Base-by-base conservation (phyloP, 2,888 invertebrate species). In the Synergus laeviventris region DNA sequence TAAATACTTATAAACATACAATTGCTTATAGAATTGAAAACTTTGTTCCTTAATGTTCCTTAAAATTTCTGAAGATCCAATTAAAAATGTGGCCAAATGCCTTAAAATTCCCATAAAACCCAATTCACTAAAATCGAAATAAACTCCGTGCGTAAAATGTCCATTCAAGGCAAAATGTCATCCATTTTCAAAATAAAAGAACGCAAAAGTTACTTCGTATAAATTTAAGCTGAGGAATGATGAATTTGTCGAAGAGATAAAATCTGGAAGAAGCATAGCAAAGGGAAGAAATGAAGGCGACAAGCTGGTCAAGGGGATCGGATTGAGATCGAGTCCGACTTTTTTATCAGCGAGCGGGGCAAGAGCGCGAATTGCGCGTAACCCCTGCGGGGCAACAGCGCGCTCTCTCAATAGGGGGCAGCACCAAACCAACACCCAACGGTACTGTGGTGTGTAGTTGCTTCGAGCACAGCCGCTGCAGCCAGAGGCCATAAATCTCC, bases 361-460 rank as follows among this genome's bases (percentile, higher is more conserved):
- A 87, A 84, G 87, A 88, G 90, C 89, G 90, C 89, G 90, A 90
- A 90, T 90, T 89, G 90, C 89, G 90, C 89, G 87, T 88, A 88
- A 89, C 90, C 90, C 91, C 91, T 87, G 91, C 87, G 87, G 91
- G 88, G 91, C 88, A 86, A 89, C 90, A 89, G 87, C 88, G 87
- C 86, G 87, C 87, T 85, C 87, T 88, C 90, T 84, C 90, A 87
- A 88, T 89, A 89, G 90, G 90, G 88, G 89, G 90, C 87, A 85
- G 81, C 21, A 49, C 45, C 86, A 86, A 54, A 18, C 84, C 84
- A 81, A 84, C 85, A 81, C 85, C 80, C 83, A 79, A 82, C 83
- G 86, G 87, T 86, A 86, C 85, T 85, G 86, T 85, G 86, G 84
- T 87, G 87, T 88, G 81, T 79, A 88, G 86, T 86, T 87, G 89